phyloP scores from a whole-genome alignment of 1,140 invertebrate species.

The Platyscapa corneri region DNA sequence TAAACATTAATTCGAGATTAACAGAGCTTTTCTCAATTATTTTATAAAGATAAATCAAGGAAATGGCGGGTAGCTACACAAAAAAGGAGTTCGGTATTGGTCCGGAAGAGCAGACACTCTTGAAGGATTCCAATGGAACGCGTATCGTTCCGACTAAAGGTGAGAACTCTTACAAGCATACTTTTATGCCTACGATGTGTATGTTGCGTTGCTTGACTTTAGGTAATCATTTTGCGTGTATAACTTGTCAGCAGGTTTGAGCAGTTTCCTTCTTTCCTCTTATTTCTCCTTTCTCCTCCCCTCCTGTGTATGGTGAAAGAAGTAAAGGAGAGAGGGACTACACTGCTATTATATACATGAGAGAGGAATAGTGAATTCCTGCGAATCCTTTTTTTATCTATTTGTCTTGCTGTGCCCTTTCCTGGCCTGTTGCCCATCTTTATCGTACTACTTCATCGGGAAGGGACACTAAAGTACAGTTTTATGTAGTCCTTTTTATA shows the following conservation, averaged over 20 bases:
- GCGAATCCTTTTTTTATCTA: constrained; percentile 23
- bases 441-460: not conserved
- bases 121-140: constrained; percentile 68
- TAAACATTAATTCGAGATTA: not conserved
- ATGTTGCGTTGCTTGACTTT: not conserved
- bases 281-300: not conserved
- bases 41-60: not conserved
- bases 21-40: not conserved
- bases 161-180: constrained; percentile 47
- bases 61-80: constrained; percentile 71
- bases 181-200: not conserved
- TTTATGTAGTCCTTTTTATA: not conserved
- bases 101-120: constrained; percentile 68
- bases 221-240: not conserved
- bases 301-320: not conserved
- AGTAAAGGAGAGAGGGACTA: not conserved
- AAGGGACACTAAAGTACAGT: not conserved
- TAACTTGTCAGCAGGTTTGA: not conserved
- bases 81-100: constrained; percentile 68
- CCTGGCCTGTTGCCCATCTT: constrained; percentile 14
- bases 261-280: not conserved
- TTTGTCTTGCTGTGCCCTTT: constrained; percentile 19
- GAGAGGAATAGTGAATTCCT: constrained; percentile 4
- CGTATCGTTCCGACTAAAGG: constrained; percentile 66
- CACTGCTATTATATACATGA: constrained; percentile 14